Conservation (phyloP, 2,113 vertebrate species). For the Ophiodon elongatus region DNA sequence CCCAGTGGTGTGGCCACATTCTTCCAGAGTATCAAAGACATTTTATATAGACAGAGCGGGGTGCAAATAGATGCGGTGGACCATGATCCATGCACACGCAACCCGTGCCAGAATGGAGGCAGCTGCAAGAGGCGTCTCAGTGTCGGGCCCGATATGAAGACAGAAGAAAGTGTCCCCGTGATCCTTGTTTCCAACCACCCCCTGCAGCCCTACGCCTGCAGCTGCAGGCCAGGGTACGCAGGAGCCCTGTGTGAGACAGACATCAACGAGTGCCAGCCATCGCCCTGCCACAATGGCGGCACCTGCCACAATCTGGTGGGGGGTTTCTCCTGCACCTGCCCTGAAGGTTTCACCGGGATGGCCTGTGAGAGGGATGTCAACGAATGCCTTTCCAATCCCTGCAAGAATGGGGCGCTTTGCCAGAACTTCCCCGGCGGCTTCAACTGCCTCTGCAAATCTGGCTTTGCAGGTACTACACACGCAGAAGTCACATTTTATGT, state of each 20-base stretch:
- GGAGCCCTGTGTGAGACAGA: conserved; percentile 91
- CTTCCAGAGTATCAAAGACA: conserved; percentile 96
- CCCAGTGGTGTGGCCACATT: conserved; percentile 95
- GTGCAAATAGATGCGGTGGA: conserved; percentile 93
- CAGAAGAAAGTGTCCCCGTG: conserved; percentile 90
- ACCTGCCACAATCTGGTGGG: conserved; percentile 96
- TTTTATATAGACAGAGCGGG: conserved; percentile 92
- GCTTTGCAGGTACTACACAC: conserved; percentile 91
- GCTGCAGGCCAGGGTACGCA: conserved; percentile 91
- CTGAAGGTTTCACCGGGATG: conserved; percentile 93
- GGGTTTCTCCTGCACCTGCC: conserved; percentile 95
- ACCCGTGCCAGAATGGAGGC: conserved; percentile 94
- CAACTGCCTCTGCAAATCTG: conserved; percentile 94
- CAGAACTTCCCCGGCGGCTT: conserved; percentile 97
- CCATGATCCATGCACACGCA: conserved; percentile 91
- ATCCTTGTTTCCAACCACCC: conserved; percentile 91
- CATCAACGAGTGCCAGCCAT: conserved; percentile 93
- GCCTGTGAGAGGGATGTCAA: conserved; percentile 97
- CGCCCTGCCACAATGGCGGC: conserved; percentile 95
- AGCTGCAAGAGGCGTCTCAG: conserved; percentile 91
- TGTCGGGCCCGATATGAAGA: conserved; percentile 84
- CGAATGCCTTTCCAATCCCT: conserved; percentile 94
- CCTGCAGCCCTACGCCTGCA: conserved; percentile 91
- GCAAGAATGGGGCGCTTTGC: conserved; percentile 93
- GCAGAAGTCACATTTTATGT: conserved; percentile 58